These are phyloP conservation scores for Chalcosyrphus nemorum DNA, from an alignment of 2,888 invertebrate genomes.

Conservation along the genomic window DNA sequence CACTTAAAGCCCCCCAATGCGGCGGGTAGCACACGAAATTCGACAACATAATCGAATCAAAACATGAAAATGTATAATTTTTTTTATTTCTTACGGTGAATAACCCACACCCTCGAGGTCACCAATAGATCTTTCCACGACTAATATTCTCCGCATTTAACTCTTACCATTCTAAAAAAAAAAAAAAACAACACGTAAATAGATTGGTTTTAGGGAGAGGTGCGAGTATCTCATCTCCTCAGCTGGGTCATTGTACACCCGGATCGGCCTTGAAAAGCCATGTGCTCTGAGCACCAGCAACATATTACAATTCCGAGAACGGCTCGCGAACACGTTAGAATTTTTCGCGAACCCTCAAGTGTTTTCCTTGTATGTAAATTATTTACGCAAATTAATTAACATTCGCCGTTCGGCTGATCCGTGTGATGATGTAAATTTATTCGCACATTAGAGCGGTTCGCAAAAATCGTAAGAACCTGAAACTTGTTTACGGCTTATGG, in stretches of 20 bases:
- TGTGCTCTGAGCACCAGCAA: neutral
- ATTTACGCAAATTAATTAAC: conserved; percentile 34
- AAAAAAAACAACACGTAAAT: conserved; percentile 13
- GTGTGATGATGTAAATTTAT: conserved; percentile 39
- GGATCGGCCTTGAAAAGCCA: conserved; percentile 50
- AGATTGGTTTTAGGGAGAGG: conserved; percentile 13
- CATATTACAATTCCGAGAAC: conserved; percentile 33
- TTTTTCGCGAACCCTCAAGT: conserved; percentile 51
- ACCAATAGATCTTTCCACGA: neutral
- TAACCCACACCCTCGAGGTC: conserved; percentile 60
- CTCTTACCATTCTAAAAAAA: conserved; percentile 31
- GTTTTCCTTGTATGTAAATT: conserved; percentile 60
- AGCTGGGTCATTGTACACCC: conserved; percentile 65
- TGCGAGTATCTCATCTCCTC: conserved; percentile 15
- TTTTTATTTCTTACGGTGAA: conserved; percentile 49
- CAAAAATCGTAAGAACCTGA: conserved; percentile 57
- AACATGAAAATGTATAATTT: conserved; percentile 40
- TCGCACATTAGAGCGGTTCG: conserved; percentile 47
- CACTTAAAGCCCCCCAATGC: neutral
- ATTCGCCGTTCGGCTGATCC: conserved; percentile 9
- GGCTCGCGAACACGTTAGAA: conserved; percentile 21
- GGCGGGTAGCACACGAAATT: conserved; percentile 4
- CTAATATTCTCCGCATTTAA: neutral
- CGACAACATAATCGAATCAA: conserved; percentile 37
- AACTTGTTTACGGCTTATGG: conserved; percentile 21